Percentiles rank a stretch among this genome's conserved stretches.
phyloP scores from a whole-genome alignment of 2,888 invertebrate genomes.

The Caenorhabditis uteleia region DNA sequence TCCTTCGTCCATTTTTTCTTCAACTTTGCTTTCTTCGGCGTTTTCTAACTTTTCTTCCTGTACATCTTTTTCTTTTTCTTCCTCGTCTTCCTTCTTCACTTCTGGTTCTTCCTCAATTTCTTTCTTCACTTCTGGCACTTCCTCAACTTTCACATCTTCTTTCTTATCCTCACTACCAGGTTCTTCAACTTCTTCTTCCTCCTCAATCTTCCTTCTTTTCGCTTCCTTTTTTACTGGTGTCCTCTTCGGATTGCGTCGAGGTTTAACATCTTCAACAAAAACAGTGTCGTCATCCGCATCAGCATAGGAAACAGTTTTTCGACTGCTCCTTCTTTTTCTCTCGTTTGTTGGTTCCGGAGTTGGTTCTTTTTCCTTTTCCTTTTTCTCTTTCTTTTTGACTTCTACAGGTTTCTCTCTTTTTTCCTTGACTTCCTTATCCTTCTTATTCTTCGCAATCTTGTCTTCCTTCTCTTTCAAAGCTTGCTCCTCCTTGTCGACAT shows the following conservation, averaged over 20 bases:
- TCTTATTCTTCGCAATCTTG: neutral
- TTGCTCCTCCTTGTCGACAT: neutral
- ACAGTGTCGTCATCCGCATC: neutral
- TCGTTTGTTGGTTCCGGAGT: too few relatives aligned
- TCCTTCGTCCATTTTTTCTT: conserved; percentile 2
- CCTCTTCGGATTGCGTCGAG: neutral
- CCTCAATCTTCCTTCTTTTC: neutral
- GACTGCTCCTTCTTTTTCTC: too few relatives aligned
- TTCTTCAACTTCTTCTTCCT: neutral
- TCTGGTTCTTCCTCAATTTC: neutral
- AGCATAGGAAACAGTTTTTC: too few relatives aligned
- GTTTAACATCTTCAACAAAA: conserved; percentile 1
- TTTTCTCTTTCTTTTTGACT: neutral
- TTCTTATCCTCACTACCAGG: neutral
- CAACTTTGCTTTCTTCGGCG: neutral
- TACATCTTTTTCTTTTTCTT: neutral
- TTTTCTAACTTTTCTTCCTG: neutral
- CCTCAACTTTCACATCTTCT: conserved; percentile 4
- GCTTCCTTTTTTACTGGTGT: neutral
- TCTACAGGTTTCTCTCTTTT: neutral
- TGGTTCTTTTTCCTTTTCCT: neutral
- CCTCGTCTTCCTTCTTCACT: neutral
- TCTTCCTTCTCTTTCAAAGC: neutral
- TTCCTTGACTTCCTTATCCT: neutral
- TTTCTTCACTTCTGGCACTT: neutral